A percentile compares a stretch with the other conserved stretches of the same genome.
phyloP scores from a whole-genome alignment of 2,797 vertebrate genomes.

The Pangasius krempfi region DNA sequence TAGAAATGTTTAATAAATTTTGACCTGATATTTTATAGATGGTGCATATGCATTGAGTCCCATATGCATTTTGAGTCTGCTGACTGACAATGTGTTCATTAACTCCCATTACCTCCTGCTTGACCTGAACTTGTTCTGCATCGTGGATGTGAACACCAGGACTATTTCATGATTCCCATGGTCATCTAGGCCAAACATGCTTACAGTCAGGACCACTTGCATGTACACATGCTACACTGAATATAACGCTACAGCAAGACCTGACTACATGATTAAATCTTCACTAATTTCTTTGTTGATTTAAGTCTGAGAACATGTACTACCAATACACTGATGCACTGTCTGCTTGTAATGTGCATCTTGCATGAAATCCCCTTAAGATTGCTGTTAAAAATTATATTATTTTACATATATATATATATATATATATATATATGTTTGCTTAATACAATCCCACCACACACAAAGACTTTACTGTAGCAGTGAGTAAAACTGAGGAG shows the following conservation, averaged over 20 bases:
- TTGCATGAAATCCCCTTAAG: neutral
- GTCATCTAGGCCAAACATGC: neutral
- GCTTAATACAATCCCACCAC: neutral
- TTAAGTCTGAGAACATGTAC: neutral
- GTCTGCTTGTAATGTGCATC: neutral
- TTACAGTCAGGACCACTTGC: neutral
- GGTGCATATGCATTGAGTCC: neutral
- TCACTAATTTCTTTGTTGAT: neutral
- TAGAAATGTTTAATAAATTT: neutral
- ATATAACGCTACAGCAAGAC: neutral
- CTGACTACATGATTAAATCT: neutral
- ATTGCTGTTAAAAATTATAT: neutral
- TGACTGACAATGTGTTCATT: neutral
- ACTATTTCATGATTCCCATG: neutral
- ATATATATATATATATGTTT: too few species aligned
- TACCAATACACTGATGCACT: neutral
- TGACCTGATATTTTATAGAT: neutral
- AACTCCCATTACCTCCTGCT: neutral
- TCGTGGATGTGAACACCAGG: neutral
- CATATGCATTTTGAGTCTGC: neutral
- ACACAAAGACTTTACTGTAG: neutral
- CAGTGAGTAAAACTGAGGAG: neutral
- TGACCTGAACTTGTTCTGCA: neutral
- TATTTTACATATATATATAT: too few species aligned
- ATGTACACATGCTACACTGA: neutral